phyloP scores from a whole-genome alignment of 2,888 invertebrate species.

The Cheilosia urbana region DNA sequence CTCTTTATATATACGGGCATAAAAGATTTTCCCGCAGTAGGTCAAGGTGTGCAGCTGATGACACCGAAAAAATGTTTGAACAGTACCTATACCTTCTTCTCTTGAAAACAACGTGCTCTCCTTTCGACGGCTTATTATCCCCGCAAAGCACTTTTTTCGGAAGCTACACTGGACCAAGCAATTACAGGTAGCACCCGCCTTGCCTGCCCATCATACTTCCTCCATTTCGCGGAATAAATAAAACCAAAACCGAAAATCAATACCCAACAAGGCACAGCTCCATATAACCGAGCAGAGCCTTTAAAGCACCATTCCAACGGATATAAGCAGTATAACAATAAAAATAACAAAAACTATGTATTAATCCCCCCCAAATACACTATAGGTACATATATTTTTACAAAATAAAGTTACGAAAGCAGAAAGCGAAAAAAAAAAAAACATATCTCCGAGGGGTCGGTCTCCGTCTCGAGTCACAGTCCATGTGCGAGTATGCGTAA shows the following conservation, averaged over 20 bases:
- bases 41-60: too few species aligned
- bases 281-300: constrained; percentile 19
- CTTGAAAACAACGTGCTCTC: too few species aligned
- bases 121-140: too few species aligned
- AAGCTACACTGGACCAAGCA: too few species aligned
- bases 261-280: background rate
- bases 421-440: constrained; percentile 24
- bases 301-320: constrained; percentile 45
- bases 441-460: constrained; percentile 58
- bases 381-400: constrained; percentile 37
- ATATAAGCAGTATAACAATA: constrained; percentile 15
- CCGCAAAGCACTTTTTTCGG: too few species aligned
- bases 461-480: constrained; percentile 17
- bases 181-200: too few species aligned
- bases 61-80: too few species aligned
- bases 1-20: too few species aligned
- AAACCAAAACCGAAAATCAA: background rate
- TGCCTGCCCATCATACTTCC: too few species aligned
- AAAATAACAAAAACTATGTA: constrained; percentile 54
- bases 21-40: too few species aligned
- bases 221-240: too few species aligned
- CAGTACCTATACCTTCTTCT: too few species aligned
- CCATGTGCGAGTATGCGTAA: constrained; percentile 74
- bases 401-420: constrained; percentile 39
- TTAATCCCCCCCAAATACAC: constrained; percentile 54